These are phyloP conservation scores for Triplophysa bombifrons DNA, from an alignment of 2,797 vertebrate species.

Conservation along the genomic window DNA sequence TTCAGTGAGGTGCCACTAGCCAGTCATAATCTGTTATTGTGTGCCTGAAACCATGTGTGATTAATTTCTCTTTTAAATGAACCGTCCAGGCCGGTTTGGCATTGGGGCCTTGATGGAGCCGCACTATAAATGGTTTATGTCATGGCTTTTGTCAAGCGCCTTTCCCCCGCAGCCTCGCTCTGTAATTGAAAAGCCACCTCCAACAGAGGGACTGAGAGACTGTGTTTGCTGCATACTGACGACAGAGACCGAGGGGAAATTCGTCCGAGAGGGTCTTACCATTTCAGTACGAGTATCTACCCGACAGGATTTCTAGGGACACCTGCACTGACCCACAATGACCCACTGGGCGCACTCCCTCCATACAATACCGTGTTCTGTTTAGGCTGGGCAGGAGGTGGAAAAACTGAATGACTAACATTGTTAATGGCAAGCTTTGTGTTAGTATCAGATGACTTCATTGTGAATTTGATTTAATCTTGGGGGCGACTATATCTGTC, in stretches of 20 bases:
- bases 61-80: slow-evolving; percentile 83
- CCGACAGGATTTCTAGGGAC: slow-evolving; percentile 36
- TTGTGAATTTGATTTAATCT: slow-evolving; percentile 46
- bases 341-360: slow-evolving; percentile 21
- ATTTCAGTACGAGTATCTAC: slow-evolving; percentile 21
- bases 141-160: slow-evolving; percentile 64
- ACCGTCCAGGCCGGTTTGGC: slow-evolving; percentile 74
- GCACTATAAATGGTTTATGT: slow-evolving; percentile 75
- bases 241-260: slow-evolving; percentile 59
- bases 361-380: slow-evolving; percentile 16
- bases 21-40: slow-evolving; percentile 74
- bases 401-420: slow-evolving; percentile 26
- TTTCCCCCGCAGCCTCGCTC: slow-evolving; percentile 64
- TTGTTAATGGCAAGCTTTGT: slow-evolving; percentile 31
- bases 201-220: slow-evolving; percentile 56
- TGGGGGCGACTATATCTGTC: slow-evolving; percentile 21
- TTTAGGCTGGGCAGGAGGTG: slow-evolving; percentile 9
- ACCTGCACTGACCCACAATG: slow-evolving; percentile 44
- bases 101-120: slow-evolving; percentile 68
- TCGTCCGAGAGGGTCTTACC: slow-evolving; percentile 11
- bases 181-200: slow-evolving; percentile 76
- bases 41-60: slow-evolving; percentile 73
- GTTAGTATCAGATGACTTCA: slow-evolving; percentile 40
- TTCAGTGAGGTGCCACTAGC: slow-evolving; percentile 64
- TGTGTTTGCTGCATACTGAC: slow-evolving; percentile 70